phyloP scores from a whole-genome alignment of 2,797 vertebrate species.

The Notolabrus celidotus region DNA sequence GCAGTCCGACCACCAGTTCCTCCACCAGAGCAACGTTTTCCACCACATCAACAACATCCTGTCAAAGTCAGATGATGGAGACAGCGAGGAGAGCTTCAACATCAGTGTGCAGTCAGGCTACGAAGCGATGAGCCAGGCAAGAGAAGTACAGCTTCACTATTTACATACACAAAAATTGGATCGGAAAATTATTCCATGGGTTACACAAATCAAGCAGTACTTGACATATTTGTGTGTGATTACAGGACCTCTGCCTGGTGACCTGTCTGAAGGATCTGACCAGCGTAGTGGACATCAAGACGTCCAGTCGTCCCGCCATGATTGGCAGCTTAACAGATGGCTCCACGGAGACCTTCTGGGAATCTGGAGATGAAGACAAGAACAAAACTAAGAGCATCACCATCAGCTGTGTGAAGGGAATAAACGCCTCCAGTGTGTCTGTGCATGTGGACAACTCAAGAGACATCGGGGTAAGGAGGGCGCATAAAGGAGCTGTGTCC shows the following conservation, averaged over 20 bases:
- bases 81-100: conserved; percentile 99
- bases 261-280: conserved; percentile 97
- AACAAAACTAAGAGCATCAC: conserved; percentile 99
- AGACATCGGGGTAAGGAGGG: conserved; percentile 93
- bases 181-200: neutral
- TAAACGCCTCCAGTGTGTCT: conserved; percentile 93
- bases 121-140: conserved; percentile 96
- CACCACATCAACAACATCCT: conserved; percentile 99
- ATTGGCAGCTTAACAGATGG: conserved; percentile 99
- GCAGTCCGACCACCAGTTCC: conserved; percentile 98
- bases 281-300: conserved; percentile 97
- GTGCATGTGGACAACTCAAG: conserved; percentile 99
- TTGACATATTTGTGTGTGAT: conserved; percentile 15
- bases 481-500: too few species aligned
- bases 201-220: neutral
- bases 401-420: conserved; percentile 98
- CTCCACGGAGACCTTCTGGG: conserved; percentile 99
- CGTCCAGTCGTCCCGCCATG: conserved; percentile 98
- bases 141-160: conserved; percentile 33
- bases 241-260: conserved; percentile 94
- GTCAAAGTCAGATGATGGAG: conserved; percentile 98
- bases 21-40: conserved; percentile 99
- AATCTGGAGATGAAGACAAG: conserved; percentile 99
- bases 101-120: conserved; percentile 98
- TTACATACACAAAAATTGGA: neutral